Percentiles rank a stretch among this genome's conserved stretches.
Evolutionary conservation across 2,888 invertebrate genomes (phyloP).

Genomic region (Agonopterix heracliana): DNA sequence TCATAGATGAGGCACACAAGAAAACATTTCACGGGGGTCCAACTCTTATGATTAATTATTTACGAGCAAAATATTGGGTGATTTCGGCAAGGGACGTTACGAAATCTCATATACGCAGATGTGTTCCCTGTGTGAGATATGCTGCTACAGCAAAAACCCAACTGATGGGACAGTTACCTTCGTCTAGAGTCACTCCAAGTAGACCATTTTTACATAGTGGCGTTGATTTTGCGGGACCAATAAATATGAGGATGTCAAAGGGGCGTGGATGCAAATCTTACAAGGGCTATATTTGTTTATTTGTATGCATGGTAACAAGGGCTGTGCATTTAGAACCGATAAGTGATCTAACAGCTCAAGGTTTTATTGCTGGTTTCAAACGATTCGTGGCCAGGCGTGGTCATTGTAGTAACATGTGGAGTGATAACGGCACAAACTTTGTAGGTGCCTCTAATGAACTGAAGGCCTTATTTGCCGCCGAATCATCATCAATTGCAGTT

Average conservation of each 20-base stretch:
- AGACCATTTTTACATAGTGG: constrained; percentile 15
- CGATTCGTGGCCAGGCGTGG: constrained; percentile 18
- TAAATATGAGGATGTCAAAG: constrained; percentile 10
- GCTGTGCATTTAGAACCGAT: constrained; percentile 29
- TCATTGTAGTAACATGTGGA: constrained; percentile 12
- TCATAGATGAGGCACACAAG: constrained; percentile 14
- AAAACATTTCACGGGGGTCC: constrained; percentile 19
- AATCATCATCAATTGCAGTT: background rate
- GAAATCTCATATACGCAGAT: constrained; percentile 5
- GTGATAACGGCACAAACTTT: constrained; percentile 19
- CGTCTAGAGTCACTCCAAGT: constrained; percentile 9
- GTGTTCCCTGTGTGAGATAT: constrained; percentile 14
- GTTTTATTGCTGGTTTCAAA: constrained; percentile 20
- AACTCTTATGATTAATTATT: constrained; percentile 12
- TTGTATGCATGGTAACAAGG: constrained; percentile 18
- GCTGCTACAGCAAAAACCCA: background rate
- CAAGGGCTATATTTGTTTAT: constrained; percentile 12
- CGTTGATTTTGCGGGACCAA: constrained; percentile 19
- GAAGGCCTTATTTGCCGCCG: background rate
- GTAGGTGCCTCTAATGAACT: constrained; percentile 4
- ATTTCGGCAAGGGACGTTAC: constrained; percentile 5
- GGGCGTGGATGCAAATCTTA: constrained; percentile 12
- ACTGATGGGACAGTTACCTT: constrained; percentile 19
- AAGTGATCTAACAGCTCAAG: constrained; percentile 22
- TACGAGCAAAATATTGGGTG: constrained; percentile 14